phyloP scores from a whole-genome alignment of 2,888 invertebrate species.

The Teleogryllus oceanicus region DNA sequence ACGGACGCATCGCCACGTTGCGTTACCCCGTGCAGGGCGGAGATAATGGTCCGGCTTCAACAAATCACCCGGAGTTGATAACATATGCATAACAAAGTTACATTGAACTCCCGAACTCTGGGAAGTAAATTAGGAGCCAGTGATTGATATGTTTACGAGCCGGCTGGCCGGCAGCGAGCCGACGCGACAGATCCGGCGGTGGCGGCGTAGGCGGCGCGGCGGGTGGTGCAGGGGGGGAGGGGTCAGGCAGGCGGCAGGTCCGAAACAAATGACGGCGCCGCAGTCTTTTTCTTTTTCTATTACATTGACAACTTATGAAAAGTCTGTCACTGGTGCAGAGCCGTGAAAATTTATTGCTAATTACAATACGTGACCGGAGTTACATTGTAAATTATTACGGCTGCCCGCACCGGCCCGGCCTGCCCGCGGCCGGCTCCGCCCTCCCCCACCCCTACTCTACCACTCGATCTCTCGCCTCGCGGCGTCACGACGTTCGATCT shows the following conservation, averaged over 20 bases:
- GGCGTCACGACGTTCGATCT: neutral
- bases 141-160: conserved; percentile 4
- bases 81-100: conserved; percentile 18
- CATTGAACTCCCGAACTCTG: conserved; percentile 18
- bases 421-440: neutral
- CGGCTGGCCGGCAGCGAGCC: neutral
- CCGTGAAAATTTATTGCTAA: conserved; percentile 10
- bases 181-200: neutral
- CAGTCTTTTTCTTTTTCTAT: neutral
- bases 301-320: conserved; percentile 18
- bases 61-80: conserved; percentile 2
- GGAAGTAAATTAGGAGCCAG: conserved; percentile 18
- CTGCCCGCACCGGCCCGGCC: neutral
- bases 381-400: conserved; percentile 18
- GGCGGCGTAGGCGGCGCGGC: neutral
- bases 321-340: neutral
- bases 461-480: conserved; percentile 4
- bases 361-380: conserved; percentile 1
- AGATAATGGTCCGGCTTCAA: neutral
- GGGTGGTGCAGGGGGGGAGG: neutral
- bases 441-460: conserved; percentile 1
- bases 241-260: neutral
- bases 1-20: too few relatives aligned
- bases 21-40: too few relatives aligned
- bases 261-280: neutral